Conservation (phyloP, 2,113 vertebrate genomes). For the Pterophyllum scalare region DNA sequence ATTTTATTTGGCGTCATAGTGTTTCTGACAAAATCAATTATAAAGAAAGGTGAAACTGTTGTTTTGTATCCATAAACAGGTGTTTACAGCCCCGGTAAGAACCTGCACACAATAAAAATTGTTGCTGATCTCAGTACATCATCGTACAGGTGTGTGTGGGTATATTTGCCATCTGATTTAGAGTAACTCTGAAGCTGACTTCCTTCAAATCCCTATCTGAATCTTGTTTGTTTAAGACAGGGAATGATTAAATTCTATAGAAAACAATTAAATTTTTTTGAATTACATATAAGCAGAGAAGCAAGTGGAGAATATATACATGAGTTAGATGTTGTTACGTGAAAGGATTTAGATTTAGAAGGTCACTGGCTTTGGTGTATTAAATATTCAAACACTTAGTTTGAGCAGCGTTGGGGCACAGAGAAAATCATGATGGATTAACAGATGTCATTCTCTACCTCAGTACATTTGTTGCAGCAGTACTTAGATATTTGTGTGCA, state of each 20-base stretch:
- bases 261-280: not conserved
- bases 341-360: not conserved
- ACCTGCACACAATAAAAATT: conserved; percentile 49
- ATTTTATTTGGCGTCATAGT: conserved; percentile 47
- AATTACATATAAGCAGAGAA: not conserved
- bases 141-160: conserved; percentile 8
- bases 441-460: conserved; percentile 15
- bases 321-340: not conserved
- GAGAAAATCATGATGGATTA: conserved; percentile 33
- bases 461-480: conserved; percentile 15
- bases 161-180: conserved; percentile 18
- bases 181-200: not conserved
- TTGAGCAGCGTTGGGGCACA: not conserved
- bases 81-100: conserved; percentile 54
- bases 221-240: not conserved
- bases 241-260: not conserved
- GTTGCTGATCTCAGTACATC: conserved; percentile 51
- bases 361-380: not conserved
- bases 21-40: conserved; percentile 53
- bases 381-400: not conserved
- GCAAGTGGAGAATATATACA: not conserved
- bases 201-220: not conserved
- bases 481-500: conserved; percentile 49
- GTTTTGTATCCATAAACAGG: conserved; percentile 45
- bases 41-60: conserved; percentile 65